Percentiles rank a stretch among this genome's conserved stretches.
Conservation (phyloP, 2,797 vertebrate species). For the Sebastes minor region DNA sequence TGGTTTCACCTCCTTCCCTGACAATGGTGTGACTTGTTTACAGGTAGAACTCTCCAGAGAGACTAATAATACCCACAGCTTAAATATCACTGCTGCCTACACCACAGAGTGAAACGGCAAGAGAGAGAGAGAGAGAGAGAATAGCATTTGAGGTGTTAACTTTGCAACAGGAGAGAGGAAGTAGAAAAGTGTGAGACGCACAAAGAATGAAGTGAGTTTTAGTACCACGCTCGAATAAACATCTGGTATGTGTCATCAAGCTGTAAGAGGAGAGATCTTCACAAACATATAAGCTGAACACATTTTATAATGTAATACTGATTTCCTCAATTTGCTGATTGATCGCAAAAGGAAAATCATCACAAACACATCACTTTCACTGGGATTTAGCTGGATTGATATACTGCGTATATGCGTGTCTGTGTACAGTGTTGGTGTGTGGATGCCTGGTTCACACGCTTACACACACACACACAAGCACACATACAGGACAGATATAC, state of each 20-base stretch:
- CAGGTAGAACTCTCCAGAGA: constrained; percentile 44
- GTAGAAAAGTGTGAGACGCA: not conserved
- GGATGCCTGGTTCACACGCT: not conserved
- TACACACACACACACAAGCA: not conserved
- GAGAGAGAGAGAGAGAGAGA: not conserved
- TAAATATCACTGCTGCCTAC: constrained; percentile 51
- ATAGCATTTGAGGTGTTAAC: not conserved
- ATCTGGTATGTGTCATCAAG: not conserved
- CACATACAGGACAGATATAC: not conserved
- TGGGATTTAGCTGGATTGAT: constrained; percentile 13
- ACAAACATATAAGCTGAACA: not conserved
- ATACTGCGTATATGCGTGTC: not conserved
- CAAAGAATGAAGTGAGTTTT: constrained; percentile 3
- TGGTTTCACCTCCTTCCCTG: constrained; percentile 34
- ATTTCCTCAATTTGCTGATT: not conserved
- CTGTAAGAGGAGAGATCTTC: not conserved
- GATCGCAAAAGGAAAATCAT: not conserved
- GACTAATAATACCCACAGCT: constrained; percentile 56
- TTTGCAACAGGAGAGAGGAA: constrained; percentile 10
- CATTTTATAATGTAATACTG: not conserved
- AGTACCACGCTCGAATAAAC: not conserved
- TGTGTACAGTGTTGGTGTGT: constrained; percentile 12
- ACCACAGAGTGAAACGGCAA: constrained; percentile 10
- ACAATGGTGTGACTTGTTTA: constrained; percentile 56
- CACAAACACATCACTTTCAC: not conserved